These are phyloP conservation scores for Delia radicum DNA, from an alignment of 1,140 invertebrate species.

Conservation along the genomic window DNA sequence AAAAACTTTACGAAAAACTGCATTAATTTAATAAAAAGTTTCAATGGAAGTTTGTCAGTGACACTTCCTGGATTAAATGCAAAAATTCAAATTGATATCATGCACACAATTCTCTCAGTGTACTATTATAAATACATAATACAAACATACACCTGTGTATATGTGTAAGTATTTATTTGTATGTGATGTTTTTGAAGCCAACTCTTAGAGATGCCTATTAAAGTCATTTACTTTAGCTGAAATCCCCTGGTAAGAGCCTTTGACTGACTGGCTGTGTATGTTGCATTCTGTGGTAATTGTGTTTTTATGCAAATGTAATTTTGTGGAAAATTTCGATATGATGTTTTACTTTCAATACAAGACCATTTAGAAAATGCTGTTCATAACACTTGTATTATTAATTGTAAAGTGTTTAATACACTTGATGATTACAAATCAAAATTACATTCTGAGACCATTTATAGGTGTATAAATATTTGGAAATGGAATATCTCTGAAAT, in stretches of 20 bases:
- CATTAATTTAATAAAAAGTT: too few relatives aligned
- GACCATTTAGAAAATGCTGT: background rate
- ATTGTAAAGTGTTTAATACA: background rate
- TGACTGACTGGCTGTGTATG: background rate
- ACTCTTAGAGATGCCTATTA: background rate
- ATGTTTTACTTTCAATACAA: background rate
- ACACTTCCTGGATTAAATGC: background rate
- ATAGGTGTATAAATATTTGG: too few relatives aligned
- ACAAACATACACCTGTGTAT: background rate
- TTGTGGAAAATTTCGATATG: slow-evolving; percentile 52
- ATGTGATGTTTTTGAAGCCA: background rate
- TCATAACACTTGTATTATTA: background rate
- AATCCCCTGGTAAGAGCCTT: background rate
- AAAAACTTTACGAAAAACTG: too few relatives aligned
- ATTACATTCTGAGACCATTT: background rate
- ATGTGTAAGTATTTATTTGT: background rate
- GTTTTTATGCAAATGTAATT: slow-evolving; percentile 53
- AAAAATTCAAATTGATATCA: background rate
- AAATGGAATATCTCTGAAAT: too few relatives aligned
- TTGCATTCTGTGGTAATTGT: slow-evolving; percentile 21
- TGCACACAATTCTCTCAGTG: background rate
- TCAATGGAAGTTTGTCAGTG: too few relatives aligned
- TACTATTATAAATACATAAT: too few relatives aligned
- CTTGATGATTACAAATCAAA: background rate
- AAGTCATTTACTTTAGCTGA: background rate